Evolutionary conservation across 2,797 vertebrate species (phyloP).

Genomic region (Nannoperca obscura): DNA sequence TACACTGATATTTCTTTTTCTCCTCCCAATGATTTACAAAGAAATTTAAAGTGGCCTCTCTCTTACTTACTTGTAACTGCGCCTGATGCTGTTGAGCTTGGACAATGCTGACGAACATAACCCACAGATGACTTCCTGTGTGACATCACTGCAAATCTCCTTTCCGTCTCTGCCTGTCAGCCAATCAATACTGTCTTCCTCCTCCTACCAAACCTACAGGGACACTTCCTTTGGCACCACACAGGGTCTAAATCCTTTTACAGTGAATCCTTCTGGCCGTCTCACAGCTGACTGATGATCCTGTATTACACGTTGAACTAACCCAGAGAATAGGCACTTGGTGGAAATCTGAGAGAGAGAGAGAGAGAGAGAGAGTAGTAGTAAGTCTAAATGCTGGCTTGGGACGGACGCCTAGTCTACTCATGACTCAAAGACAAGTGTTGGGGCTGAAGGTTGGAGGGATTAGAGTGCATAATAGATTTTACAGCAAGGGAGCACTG

Average conservation of each 20-base stretch:
- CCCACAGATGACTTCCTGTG: slow-evolving; percentile 66
- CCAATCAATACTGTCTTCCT: slow-evolving; percentile 60
- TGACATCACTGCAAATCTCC: slow-evolving; percentile 70
- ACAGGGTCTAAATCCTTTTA: slow-evolving; percentile 71
- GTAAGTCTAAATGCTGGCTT: slow-evolving; percentile 69
- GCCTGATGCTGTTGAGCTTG: slow-evolving; percentile 39
- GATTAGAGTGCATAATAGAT: slow-evolving; percentile 82
- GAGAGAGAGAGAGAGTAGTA: slow-evolving; percentile 6
- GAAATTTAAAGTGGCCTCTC: slow-evolving; percentile 55
- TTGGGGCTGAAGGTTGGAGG: slow-evolving; percentile 69
- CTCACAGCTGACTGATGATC: slow-evolving; percentile 77
- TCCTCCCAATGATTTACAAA: slow-evolving; percentile 67
- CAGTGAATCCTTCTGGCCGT: slow-evolving; percentile 68
- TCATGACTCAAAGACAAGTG: slow-evolving; percentile 76
- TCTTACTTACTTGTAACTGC: slow-evolving; percentile 20
- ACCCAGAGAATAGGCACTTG: slow-evolving; percentile 63
- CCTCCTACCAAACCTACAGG: slow-evolving; percentile 53
- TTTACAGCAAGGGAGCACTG: slow-evolving; percentile 71
- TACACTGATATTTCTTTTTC: slow-evolving; percentile 75
- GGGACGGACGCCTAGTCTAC: slow-evolving; percentile 65
- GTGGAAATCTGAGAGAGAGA: slow-evolving; percentile 59
- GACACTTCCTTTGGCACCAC: slow-evolving; percentile 65
- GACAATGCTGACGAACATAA: slow-evolving; percentile 40
- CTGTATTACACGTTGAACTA: slow-evolving; percentile 71
- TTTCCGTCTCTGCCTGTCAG: slow-evolving; percentile 34